Percentiles rank a stretch among this genome's conserved stretches.
Evolutionary conservation across 1,140 invertebrate genomes (phyloP).

Genomic region (Frieseomelitta varia): DNA sequence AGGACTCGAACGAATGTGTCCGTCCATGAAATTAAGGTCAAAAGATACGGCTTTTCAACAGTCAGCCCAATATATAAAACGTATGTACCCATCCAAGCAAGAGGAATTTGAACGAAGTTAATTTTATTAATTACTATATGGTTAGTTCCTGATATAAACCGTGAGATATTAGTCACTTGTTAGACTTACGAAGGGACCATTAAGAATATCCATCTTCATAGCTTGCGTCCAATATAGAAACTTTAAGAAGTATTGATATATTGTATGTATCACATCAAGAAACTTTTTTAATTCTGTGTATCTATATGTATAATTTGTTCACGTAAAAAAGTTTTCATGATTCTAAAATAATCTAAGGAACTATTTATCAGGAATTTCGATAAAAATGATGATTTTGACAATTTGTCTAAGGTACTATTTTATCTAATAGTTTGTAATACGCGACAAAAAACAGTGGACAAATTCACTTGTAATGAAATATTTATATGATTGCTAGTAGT

Average conservation of each 20-base stretch:
- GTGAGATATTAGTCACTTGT: slow-evolving; percentile 65
- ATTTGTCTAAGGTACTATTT: slow-evolving; percentile 20
- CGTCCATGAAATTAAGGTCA: slow-evolving; percentile 25
- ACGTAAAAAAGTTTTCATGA: not conserved
- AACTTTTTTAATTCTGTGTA: slow-evolving; percentile 16
- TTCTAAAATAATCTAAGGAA: slow-evolving; percentile 54
- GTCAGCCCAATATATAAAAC: not conserved
- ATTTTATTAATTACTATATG: slow-evolving; percentile 44
- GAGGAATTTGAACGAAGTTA: slow-evolving; percentile 30
- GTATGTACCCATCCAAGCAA: slow-evolving; percentile 52
- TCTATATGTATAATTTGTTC: not conserved
- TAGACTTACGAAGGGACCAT: slow-evolving; percentile 56
- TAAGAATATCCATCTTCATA: slow-evolving; percentile 55
- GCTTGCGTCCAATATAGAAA: slow-evolving; percentile 39
- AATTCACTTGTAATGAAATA: slow-evolving; percentile 22
- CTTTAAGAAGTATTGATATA: slow-evolving; percentile 11
- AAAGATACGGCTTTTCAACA: slow-evolving; percentile 7
- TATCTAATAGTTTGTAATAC: slow-evolving; percentile 12
- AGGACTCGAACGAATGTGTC: slow-evolving; percentile 30
- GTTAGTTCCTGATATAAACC: slow-evolving; percentile 55
- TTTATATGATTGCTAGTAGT: slow-evolving; percentile 40
- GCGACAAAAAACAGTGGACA: slow-evolving; percentile 26
- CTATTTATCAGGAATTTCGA: slow-evolving; percentile 31
- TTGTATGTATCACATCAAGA: not conserved
- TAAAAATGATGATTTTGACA: not conserved